Evolutionary conservation across 2,797 vertebrate genomes (phyloP), one percentile per base, ranked within the genome.

Genomic region (Ibycter americanus): DNA sequence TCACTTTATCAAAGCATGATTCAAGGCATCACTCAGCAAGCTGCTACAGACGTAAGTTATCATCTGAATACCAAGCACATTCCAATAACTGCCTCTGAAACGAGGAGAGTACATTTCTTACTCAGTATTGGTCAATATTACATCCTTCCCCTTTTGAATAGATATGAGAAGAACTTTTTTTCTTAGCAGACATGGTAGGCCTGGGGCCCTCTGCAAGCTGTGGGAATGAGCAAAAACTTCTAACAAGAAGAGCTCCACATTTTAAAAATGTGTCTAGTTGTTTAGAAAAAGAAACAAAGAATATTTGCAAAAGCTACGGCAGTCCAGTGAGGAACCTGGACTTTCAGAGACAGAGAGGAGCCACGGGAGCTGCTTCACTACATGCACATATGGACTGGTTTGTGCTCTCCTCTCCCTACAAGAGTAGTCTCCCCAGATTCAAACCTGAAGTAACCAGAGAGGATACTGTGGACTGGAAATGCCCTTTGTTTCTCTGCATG

Each of bases 1-100:
- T 61, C 65, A 5, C 68, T 88, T 95, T 46, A 93, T 91, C 82
- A 71, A 36, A n/a, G 40, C 2, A 0, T 88, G 87, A 91, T 83
- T 81, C 68, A 94, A 90, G 72, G 44, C 61, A 61, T 88, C 72
- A 13, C 87, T 97, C 93, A 83, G 87, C 90, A 90, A 83, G 90
- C 86, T 93, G 52, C 72, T 94, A 5, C 90, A 91, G 72, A 92
- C 46, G 0, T 27, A 32, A 78, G 59, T 87, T 94, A 68, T 61
- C 80, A 42, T 62, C 73, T 88, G 72, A 90, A 91, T 42, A 56
- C 44, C 89, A 74, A 94, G 91, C 61, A 88, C 83, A 91, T 97
- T 96, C 94, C 94, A 73, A 4, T 49, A 90, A 73, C 36, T 91
- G 71, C 74, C 62, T 93, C 82, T 70, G 79, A 94, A 85, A 83